A percentile compares a stretch with the other conserved stretches of the same genome.
Conservation (phyloP, 2,888 invertebrate genomes). For the Dione juno region DNA sequence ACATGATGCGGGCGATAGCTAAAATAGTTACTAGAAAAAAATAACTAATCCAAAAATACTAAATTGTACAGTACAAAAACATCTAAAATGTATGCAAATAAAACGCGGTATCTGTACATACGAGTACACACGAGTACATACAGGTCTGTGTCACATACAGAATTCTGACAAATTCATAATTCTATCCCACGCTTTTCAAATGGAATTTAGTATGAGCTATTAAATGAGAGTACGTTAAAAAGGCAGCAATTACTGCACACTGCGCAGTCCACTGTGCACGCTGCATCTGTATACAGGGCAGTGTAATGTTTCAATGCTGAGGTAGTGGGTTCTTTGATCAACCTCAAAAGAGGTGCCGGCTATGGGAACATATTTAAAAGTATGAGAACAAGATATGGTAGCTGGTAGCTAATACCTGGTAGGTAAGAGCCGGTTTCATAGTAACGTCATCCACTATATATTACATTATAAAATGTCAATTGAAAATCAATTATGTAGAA, state of each 20-base stretch:
- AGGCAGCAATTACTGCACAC: neutral
- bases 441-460: no score
- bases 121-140: neutral
- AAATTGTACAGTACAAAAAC: neutral
- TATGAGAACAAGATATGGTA: no score
- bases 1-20: no score
- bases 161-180: slow-evolving; percentile 17
- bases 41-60: neutral
- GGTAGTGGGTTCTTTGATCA: no score
- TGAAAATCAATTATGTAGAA: no score
- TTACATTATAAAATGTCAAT: no score
- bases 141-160: neutral
- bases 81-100: neutral
- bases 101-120: neutral
- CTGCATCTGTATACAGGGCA: neutral
- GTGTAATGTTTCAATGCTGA: no score
- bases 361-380: no score
- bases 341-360: no score
- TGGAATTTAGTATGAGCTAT: slow-evolving; percentile 23
- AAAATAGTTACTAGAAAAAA: neutral
- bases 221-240: slow-evolving; percentile 20
- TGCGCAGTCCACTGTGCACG: neutral
- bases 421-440: no score
- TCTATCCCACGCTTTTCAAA: slow-evolving; percentile 16
- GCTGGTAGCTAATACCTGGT: no score